Evolutionary conservation across 2,113 vertebrate genomes (phyloP), one percentile per base, ranked within the genome.

Genomic region (Acrocephalus kingi): DNA sequence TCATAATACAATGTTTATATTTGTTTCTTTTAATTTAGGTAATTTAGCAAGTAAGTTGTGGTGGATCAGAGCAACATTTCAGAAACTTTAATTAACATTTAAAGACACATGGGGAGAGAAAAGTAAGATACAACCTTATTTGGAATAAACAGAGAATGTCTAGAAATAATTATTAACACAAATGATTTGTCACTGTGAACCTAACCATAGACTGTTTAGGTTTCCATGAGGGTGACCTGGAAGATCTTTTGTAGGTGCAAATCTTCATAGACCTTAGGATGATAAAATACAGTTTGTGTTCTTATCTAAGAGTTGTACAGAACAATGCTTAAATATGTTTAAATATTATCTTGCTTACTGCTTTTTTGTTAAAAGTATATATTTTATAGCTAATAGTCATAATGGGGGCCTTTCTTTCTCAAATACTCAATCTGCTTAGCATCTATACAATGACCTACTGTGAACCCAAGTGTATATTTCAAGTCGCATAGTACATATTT

Each of bases 21-120:
- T 91, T 94, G 31, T 92, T 52, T 93, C 49, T 88, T 85, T 46
- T 73, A 67, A 73, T 87, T 87, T 66, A 69, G 84, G 21, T 88
- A 83, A 83, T 85, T 87, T 88, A 77, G 43, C 30, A 73, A 27
- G 4, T 79, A 81, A 75, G 31, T 89, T 82, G 33, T 79, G 58
- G 63, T 76, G 39, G 33, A 37, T 76, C 54, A 91, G 88, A 73
- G 10, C n/a, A 69, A 69, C 41, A 80, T 94, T 91, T 91, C 63
- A 76, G 81, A 85, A 93, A 84, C 25, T 84, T 89, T 84, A 84
- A 80, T 73, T 90, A 87, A 55, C 51, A 35, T 80, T 79, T 83
- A 83, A 94, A 93, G 46, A 37, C 23, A 73, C 8, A 20, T n/a
- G 21, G 13, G 35, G 46, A 81, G 43, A 82, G 14, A 31, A 85